A percentile compares a stretch with the other conserved stretches of the same genome.
phyloP scores from a whole-genome alignment of 2,113 vertebrate species.

The Microcebus tavaratra region DNA sequence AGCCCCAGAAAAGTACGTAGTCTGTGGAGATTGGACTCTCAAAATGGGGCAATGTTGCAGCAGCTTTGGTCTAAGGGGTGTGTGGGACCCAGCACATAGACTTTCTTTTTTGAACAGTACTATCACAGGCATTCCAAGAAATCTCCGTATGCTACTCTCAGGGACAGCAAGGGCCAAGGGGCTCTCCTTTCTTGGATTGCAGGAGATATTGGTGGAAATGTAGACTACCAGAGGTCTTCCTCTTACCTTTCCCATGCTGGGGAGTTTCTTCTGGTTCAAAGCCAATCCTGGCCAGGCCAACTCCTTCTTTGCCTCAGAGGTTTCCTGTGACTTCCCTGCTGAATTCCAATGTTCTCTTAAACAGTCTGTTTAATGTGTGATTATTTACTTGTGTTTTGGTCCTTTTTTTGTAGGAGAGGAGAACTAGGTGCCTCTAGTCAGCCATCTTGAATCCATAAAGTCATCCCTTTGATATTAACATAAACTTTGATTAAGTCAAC shows the following conservation, averaged over 20 bases:
- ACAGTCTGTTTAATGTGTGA: background rate
- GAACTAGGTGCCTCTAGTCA: background rate
- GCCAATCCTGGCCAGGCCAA: background rate
- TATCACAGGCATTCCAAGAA: background rate
- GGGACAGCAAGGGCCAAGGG: background rate
- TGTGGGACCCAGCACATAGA: background rate
- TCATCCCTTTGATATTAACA: background rate
- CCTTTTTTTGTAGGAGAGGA: background rate
- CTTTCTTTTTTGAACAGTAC: background rate
- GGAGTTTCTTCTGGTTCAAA: background rate
- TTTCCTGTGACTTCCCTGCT: background rate
- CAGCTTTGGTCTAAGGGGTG: background rate
- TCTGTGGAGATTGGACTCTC: background rate
- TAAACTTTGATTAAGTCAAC: background rate
- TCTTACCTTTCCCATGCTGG: background rate
- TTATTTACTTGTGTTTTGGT: background rate
- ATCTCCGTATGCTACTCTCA: background rate
- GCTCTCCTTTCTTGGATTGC: background rate
- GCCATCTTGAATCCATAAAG: background rate
- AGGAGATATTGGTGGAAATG: background rate
- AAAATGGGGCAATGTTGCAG: background rate
- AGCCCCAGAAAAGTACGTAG: background rate
- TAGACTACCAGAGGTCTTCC: background rate
- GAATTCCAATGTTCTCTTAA: background rate
- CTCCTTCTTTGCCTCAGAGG: background rate